These are phyloP conservation scores for Salvelinus sp. DNA, from an alignment of 2,113 vertebrate species.

Conservation along the genomic window DNA sequence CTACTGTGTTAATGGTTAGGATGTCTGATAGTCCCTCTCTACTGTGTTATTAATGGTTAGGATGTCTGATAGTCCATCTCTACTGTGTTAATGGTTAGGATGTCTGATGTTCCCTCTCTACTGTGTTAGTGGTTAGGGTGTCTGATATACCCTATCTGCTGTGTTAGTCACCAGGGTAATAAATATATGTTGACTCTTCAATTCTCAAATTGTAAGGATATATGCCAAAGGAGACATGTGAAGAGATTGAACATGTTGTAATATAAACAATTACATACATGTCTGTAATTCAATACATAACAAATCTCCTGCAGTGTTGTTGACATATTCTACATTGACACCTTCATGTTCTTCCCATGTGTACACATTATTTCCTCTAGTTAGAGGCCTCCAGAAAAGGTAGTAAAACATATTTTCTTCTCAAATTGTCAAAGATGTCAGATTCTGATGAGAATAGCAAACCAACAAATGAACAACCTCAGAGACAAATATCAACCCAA, in stretches of 20 bases:
- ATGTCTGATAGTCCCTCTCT: too few species aligned
- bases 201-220: constrained; percentile 6
- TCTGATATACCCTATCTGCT: constrained; percentile 2
- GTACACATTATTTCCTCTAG: constrained; percentile 22
- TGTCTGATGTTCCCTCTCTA: too few species aligned
- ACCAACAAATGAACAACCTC: neutral
- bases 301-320: constrained; percentile 35
- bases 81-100: too few species aligned
- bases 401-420: constrained; percentile 6
- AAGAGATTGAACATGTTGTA: constrained; percentile 17
- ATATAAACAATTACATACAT: constrained; percentile 26
- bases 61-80: too few species aligned
- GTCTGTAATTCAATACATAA: constrained; percentile 40
- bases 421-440: constrained; percentile 4
- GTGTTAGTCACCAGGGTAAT: neutral
- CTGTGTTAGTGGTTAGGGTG: neutral
- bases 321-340: constrained; percentile 24
- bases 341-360: constrained; percentile 23
- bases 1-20: too few species aligned
- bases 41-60: too few species aligned
- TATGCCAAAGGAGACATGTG: neutral
- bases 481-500: neutral
- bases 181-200: constrained; percentile 7
- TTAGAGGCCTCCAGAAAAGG: constrained; percentile 7
- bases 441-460: neutral